Conservation (phyloP, 2,888 invertebrate species). For the Watsonalla binaria region DNA sequence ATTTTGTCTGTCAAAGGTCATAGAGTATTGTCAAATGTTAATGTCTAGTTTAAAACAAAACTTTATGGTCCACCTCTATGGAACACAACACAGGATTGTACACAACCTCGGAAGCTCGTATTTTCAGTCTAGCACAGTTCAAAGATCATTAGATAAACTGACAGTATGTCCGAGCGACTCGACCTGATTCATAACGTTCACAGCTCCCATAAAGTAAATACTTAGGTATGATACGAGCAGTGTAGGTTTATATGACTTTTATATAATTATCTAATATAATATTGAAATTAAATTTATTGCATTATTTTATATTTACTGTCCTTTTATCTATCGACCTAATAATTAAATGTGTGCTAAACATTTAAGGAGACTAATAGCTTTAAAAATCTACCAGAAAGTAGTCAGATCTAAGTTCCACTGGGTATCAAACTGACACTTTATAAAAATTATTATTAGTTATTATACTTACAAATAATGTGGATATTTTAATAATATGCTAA, state of each 20-base stretch:
- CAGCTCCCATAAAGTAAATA: neutral
- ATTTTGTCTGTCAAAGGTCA: conserved; percentile 61
- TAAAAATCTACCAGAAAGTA: neutral
- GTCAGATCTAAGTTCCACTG: conserved; percentile 1
- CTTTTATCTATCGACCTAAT: conserved; percentile 1
- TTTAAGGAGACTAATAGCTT: neutral
- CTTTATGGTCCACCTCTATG: conserved; percentile 38
- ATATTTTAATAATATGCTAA: no score
- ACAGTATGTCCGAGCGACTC: neutral
- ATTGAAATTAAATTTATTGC: neutral
- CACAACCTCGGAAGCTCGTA: conserved; percentile 72
- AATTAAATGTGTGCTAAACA: neutral
- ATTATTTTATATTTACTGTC: neutral
- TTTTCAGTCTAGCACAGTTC: conserved; percentile 21
- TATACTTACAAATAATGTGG: neutral
- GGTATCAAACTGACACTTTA: neutral
- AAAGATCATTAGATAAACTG: conserved; percentile 4
- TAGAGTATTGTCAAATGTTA: conserved; percentile 66
- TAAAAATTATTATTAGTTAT: neutral
- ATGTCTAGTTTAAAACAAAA: conserved; percentile 43
- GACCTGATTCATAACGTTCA: neutral
- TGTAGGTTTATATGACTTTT: neutral
- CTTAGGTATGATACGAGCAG: neutral
- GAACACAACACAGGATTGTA: conserved; percentile 50
- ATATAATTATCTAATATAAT: neutral